Evolutionary conservation across 2,888 invertebrate species (phyloP), one percentile per base, ranked within the genome.

Genomic region (Desoria tigrina): DNA sequence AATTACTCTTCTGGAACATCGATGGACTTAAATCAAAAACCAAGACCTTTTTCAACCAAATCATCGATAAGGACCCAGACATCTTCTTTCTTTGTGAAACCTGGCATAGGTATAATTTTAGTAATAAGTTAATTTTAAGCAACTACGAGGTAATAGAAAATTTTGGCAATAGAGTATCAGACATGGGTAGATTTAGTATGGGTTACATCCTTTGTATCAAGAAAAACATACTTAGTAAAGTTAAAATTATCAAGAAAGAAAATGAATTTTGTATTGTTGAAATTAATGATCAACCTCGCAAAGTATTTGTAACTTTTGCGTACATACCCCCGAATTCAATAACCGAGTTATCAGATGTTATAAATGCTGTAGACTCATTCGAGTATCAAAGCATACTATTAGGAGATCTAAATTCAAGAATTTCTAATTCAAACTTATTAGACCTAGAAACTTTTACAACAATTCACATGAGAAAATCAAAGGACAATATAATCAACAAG

Each of bases 81-180:
- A 45, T 45, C n/a, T 21, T 45, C 45, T 45, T 45, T 45, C 16
- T 45, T 6, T 45, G 18, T 16, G 45, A 45, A 45, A 45, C 45
- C 4, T 45, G 45, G 45, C 45, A 45, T 16, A 18, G 4, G 4
- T n/a, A 16, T 18, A 21, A 45, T 4, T 45, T 45, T 18, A 18
- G 7, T 18, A 9, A 45, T 45, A 21, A 4, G 4, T 4, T 9
- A 4, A 6, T 45, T 9, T 4, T 45, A 21, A 51, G 23, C 16
- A 23, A 51, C 7, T 51, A 51, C 23, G 24, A 51, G 23, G 23
- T 51, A 6, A 26, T 24, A 21, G 51, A 51, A 18, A 7, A 23
- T 3, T 16, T 21, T 6, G 51, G 21, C 4, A 6, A 21, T 21
- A 51, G 23, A 51, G 3, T 24, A 23, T 4, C 7, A 51, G 4